Evolutionary conservation across 2,888 invertebrate species (phyloP), one percentile per base, ranked within the genome.

Genomic region (Crioceris asparagi): DNA sequence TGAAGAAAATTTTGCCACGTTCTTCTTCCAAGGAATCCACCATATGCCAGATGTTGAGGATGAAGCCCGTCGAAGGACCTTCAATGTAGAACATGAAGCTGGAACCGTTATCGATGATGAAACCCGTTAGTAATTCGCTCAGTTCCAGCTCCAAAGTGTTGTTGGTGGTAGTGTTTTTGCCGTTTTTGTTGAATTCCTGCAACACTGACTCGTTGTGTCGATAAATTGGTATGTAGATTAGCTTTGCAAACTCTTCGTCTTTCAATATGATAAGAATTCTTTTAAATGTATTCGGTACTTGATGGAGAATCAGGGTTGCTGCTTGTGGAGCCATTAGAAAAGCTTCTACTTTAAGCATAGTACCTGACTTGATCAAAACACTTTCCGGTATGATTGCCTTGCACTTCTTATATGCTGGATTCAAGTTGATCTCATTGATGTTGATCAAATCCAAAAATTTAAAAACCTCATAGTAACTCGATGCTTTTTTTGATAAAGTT

Each of bases 1-100:
- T 60, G 31, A 54, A 59, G 36, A 55, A 59, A 7, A 56, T 39
- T 40, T 51, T 55, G 3, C 49, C 49, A 4, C 42, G n/a, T n/a
- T n/a, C 11, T 4, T 16, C 36, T 10, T 46, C 14, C 3, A 30
- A 17, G 16, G n/a, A 36, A 17, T 50, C 44, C 14, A 55, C 33
- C 19, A 45, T 33, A 40, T 53, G 49, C 45, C 48, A 48, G 8
- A 55, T 18, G 21, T 42, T 46, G 21, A 55, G 39, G 32, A 57
- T 55, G 35, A 41, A 50, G 4, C 57, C 56, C 18, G 46, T 37
- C 0, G 50, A 44, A 2, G 41, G 25, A 5, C 57, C 57, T 43
- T 57, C 57, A 3, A 54, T 30, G 35, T 44, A 56, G 30, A 54
- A 39, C 23, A 48, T 39, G 31, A 44, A 45, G n/a, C 40, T 45